Evolutionary conservation across 2,797 vertebrate genomes (phyloP).

Genomic region (Danio tinwini): DNA sequence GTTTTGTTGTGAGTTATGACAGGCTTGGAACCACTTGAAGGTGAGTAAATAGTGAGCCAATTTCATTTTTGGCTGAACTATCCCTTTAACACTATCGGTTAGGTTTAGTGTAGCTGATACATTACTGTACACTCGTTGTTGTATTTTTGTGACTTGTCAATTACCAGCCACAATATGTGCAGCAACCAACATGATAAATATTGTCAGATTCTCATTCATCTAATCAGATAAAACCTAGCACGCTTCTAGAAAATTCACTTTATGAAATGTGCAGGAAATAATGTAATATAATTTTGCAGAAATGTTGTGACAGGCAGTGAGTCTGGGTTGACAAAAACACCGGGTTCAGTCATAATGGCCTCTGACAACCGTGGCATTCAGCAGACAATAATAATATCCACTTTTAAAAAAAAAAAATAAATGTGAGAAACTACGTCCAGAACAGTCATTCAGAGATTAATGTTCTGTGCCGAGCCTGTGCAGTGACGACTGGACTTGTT

Average conservation of each 20-base stretch:
- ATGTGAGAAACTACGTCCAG: not conserved
- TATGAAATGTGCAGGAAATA: not conserved
- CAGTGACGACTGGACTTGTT: not conserved
- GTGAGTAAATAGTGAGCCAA: too few relatives aligned
- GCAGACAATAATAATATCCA: not conserved
- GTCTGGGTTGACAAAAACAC: not conserved
- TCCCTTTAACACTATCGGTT: not conserved
- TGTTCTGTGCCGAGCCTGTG: constrained; percentile 1
- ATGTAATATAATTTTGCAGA: not conserved
- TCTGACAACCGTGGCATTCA: not conserved
- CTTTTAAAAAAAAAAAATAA: not conserved
- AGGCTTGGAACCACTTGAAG: too few relatives aligned
- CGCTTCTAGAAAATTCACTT: not conserved
- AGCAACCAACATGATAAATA: not conserved
- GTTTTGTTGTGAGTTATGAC: too few relatives aligned
- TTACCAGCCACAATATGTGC: not conserved
- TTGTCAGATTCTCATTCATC: not conserved
- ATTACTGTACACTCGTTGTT: not conserved
- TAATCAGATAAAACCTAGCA: not conserved
- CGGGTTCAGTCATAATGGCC: not conserved
- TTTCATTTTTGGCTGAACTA: too few relatives aligned
- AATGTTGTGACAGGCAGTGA: not conserved
- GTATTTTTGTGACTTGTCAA: too few relatives aligned
- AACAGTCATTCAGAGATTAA: constrained; percentile 22
- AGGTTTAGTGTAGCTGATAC: not conserved